These are phyloP conservation scores for Chelon labrosus DNA, from an alignment of 2,797 vertebrate species.

Conservation along the genomic window DNA sequence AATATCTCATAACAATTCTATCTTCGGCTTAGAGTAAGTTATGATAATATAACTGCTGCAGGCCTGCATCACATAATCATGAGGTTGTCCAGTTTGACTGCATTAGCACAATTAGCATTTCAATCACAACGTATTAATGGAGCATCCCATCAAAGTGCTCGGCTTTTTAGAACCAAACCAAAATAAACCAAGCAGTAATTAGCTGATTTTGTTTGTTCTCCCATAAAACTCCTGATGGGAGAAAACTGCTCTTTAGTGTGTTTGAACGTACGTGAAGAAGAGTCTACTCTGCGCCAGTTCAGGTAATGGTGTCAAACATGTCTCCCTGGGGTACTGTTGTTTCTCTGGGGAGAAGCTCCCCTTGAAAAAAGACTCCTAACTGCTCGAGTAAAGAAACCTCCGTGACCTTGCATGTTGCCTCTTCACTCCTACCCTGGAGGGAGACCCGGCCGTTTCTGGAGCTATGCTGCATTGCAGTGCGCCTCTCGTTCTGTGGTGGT, in stretches of 20 bases:
- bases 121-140: neutral
- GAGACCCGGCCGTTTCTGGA: constrained; percentile 30
- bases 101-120: neutral
- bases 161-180: neutral
- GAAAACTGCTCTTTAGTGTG: neutral
- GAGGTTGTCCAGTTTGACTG: neutral
- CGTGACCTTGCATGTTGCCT: constrained; percentile 51
- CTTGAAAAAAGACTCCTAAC: constrained; percentile 26
- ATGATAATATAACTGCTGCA: no score
- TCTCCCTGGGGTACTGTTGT: constrained; percentile 15
- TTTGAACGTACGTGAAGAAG: constrained; percentile 4
- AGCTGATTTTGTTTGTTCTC: neutral
- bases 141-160: neutral
- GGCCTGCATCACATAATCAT: no score
- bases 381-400: constrained; percentile 39
- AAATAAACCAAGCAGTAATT: neutral
- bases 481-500: constrained; percentile 43
- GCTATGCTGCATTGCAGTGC: constrained; percentile 70
- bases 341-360: constrained; percentile 32
- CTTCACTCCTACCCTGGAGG: constrained; percentile 46
- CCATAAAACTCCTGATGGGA: neutral
- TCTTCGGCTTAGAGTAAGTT: no score
- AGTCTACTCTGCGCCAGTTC: constrained; percentile 23
- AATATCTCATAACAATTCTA: neutral
- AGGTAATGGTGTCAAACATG: constrained; percentile 37